These are phyloP conservation scores for Clusia tigrina DNA, from an alignment of 2,888 invertebrate genomes.

Conservation along the genomic window DNA sequence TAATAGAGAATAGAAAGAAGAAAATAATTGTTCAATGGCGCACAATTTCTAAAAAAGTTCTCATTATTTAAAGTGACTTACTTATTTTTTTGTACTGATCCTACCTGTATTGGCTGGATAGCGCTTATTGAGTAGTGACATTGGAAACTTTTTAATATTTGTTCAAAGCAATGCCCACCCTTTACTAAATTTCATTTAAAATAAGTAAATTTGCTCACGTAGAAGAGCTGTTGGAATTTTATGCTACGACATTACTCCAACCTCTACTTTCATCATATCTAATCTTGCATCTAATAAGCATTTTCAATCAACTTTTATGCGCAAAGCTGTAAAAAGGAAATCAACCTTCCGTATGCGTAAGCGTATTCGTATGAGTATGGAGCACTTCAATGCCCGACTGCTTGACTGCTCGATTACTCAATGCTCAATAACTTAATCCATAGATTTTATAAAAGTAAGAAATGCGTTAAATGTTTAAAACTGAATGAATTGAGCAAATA, in stretches of 20 bases:
- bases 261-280: constrained; percentile 46
- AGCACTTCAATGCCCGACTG: constrained; percentile 6
- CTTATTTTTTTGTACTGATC: no score
- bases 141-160: no score
- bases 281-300: constrained; percentile 64
- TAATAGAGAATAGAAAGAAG: no score
- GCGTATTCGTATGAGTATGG: background rate
- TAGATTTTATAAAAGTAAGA: constrained; percentile 57
- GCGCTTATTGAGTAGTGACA: no score
- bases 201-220: constrained; percentile 54
- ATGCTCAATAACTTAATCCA: constrained; percentile 58
- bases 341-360: constrained; percentile 42
- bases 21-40: no score
- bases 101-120: no score
- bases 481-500: constrained; percentile 40
- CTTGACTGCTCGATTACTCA: constrained; percentile 3
- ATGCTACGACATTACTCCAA: constrained; percentile 37
- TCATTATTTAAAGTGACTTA: no score
- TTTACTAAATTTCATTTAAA: constrained; percentile 10
- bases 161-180: no score
- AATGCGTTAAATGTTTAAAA: constrained; percentile 2
- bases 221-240: constrained; percentile 48
- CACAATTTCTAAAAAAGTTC: no score
- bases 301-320: constrained; percentile 63
- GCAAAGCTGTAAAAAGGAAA: constrained; percentile 54